A percentile compares a stretch with the other conserved stretches of the same genome.
Evolutionary conservation across 2,888 invertebrate species (phyloP).

Genomic region (Leucania comma): DNA sequence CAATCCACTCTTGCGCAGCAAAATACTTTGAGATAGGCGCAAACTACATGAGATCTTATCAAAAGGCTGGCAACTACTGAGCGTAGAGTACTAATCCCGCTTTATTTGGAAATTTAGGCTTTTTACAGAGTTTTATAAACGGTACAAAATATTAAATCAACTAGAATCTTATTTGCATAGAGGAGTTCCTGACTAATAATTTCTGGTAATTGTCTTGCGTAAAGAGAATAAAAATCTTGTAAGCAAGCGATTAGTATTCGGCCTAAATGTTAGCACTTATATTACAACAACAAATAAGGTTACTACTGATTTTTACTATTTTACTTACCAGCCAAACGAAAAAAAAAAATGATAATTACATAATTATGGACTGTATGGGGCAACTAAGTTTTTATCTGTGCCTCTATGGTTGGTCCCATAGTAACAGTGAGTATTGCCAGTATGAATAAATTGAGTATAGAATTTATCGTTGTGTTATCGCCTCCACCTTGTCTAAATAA

Average conservation of each 20-base stretch:
- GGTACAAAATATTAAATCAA: neutral
- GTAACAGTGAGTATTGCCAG: too few relatives aligned
- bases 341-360: too few relatives aligned
- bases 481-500: too few relatives aligned
- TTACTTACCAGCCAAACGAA: too few relatives aligned
- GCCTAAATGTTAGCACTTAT: neutral
- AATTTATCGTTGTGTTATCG: too few relatives aligned
- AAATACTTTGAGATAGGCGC: slow-evolving; percentile 6
- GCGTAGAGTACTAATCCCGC: neutral
- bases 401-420: too few relatives aligned
- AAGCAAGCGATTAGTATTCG: neutral
- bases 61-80: neutral
- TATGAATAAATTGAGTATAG: too few relatives aligned
- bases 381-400: too few relatives aligned
- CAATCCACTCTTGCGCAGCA: slow-evolving; percentile 21
- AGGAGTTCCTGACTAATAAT: neutral
- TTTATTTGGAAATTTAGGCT: neutral
- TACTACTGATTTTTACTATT: too few relatives aligned
- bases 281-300: too few relatives aligned
- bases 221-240: neutral
- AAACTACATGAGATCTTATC: neutral
- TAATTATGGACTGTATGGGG: too few relatives aligned
- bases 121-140: neutral
- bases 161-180: neutral
- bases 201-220: neutral